phyloP scores from a whole-genome alignment of 2,113 vertebrate genomes.

The Mobula birostris region DNA sequence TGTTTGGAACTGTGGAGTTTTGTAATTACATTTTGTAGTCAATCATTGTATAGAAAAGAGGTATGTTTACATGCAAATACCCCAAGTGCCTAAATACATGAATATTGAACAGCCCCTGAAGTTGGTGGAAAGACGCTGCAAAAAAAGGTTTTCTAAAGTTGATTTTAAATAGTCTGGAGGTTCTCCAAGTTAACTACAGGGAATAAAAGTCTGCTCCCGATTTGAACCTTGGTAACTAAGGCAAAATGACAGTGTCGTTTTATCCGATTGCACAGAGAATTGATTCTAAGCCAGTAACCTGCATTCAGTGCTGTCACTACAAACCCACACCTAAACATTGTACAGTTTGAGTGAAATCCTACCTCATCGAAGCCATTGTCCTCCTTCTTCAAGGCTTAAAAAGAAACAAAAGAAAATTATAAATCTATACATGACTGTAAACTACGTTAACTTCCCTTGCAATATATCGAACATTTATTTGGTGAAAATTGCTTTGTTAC shows the following conservation, averaged over 20 bases:
- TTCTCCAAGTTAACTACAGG: neutral
- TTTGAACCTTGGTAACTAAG: neutral
- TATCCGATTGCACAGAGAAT: neutral
- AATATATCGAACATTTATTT: neutral
- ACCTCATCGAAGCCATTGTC: constrained; percentile 90
- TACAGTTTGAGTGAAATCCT: constrained; percentile 41
- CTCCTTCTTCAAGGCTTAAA: constrained; percentile 91
- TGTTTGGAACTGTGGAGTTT: neutral
- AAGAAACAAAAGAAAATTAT: constrained; percentile 50
- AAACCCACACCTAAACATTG: neutral
- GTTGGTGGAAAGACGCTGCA: too few species aligned
- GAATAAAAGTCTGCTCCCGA: neutral
- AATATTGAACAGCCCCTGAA: neutral
- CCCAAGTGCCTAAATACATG: neutral
- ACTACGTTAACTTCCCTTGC: neutral
- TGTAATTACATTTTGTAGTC: neutral
- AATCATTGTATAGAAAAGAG: neutral
- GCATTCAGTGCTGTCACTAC: neutral
- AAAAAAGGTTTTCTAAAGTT: neutral
- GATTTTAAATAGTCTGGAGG: neutral
- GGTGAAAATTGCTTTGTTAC: neutral
- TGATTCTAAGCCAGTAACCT: neutral
- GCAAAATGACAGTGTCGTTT: neutral
- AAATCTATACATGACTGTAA: neutral
- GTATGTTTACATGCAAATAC: neutral